These are phyloP conservation scores for Pardosa pseudoannulata DNA, from an alignment of 2,888 invertebrate species.

Conservation along the genomic window DNA sequence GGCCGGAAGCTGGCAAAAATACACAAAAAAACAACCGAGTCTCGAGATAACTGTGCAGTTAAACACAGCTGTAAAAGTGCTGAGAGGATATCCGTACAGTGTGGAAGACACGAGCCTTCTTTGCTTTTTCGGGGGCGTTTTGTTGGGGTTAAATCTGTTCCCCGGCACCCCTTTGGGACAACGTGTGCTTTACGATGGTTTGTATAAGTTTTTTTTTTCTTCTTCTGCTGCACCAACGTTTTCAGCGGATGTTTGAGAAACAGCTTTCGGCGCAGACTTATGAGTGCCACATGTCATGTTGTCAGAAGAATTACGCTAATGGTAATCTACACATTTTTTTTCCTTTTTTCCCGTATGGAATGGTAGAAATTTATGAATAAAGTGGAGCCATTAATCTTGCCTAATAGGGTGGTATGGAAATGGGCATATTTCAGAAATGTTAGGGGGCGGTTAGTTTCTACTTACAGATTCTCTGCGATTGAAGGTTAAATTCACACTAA, in stretches of 20 bases:
- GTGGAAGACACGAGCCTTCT: slow-evolving; percentile 21
- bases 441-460: too few relatives aligned
- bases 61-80: slow-evolving; percentile 44
- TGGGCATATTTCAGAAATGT: too few relatives aligned
- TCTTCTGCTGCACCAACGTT: neutral
- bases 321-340: neutral
- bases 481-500: too few relatives aligned
- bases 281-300: slow-evolving; percentile 15
- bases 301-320: slow-evolving; percentile 17
- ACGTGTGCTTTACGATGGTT: slow-evolving; percentile 58
- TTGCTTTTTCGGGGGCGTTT: slow-evolving; percentile 8
- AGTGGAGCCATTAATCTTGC: neutral
- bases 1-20: slow-evolving; percentile 52
- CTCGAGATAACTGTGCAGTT: slow-evolving; percentile 35
- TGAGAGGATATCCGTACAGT: slow-evolving; percentile 19
- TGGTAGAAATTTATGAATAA: neutral
- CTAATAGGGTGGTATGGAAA: neutral
- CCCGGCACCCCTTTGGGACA: neutral
- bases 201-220: slow-evolving; percentile 48
- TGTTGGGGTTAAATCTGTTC: slow-evolving; percentile 2
- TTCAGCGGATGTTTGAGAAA: slow-evolving; percentile 51
- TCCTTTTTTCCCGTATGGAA: neutral
- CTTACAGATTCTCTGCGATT: too few relatives aligned
- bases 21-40: slow-evolving; percentile 26
- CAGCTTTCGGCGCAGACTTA: slow-evolving; percentile 22